A percentile compares a stretch with the other conserved stretches of the same genome.
Evolutionary conservation across 2,797 vertebrate genomes (phyloP).

Genomic region (Enteromius unitaeniatus): DNA sequence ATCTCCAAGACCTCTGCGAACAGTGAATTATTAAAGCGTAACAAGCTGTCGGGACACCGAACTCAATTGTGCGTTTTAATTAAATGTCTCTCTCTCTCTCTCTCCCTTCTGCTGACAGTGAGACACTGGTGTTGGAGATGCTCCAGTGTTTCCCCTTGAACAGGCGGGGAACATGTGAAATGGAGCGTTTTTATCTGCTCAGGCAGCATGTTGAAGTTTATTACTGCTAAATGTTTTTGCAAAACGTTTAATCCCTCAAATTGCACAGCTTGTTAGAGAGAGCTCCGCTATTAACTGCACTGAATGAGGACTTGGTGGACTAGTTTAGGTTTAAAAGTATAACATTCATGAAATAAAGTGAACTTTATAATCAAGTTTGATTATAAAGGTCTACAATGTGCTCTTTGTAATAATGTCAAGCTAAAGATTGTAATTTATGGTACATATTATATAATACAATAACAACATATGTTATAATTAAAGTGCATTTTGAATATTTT

Average conservation of each 20-base stretch:
- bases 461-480: too few relatives aligned
- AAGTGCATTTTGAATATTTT: too few relatives aligned
- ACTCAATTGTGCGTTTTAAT: slow-evolving; percentile 69
- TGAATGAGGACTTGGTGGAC: neutral
- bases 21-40: slow-evolving; percentile 75
- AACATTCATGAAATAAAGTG: neutral
- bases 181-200: neutral
- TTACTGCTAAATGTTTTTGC: too few relatives aligned
- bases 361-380: neutral
- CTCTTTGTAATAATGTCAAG: neutral
- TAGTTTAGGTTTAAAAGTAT: neutral
- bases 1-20: slow-evolving; percentile 57
- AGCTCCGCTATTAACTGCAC: neutral
- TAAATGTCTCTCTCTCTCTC: slow-evolving; percentile 59
- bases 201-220: neutral
- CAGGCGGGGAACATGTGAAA: neutral
- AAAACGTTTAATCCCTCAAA: neutral
- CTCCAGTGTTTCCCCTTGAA: slow-evolving; percentile 14
- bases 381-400: neutral
- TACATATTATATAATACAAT: too few relatives aligned
- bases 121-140: slow-evolving; percentile 11
- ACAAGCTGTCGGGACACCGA: slow-evolving; percentile 71
- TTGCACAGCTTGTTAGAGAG: neutral
- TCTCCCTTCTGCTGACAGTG: slow-evolving; percentile 7
- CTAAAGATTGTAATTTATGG: too few relatives aligned